A percentile compares a stretch with the other conserved stretches of the same genome.
These are phyloP conservation scores for Electrona antarctica DNA, from an alignment of 2,113 vertebrate genomes.

Conservation along the genomic window DNA sequence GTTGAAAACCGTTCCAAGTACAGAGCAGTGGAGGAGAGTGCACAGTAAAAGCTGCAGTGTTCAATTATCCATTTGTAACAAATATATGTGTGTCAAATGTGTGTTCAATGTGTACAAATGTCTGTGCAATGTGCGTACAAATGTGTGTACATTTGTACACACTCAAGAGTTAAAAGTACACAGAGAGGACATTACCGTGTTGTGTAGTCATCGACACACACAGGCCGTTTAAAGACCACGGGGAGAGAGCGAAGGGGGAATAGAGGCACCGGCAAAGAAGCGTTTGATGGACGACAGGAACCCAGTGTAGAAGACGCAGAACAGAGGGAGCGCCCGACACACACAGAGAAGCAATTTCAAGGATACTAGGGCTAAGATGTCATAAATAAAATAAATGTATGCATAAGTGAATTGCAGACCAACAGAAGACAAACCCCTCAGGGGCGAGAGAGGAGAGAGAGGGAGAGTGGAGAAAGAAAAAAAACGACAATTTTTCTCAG, in stretches of 20 bases:
- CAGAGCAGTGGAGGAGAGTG: no score
- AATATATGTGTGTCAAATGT: no score
- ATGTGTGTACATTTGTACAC: neutral
- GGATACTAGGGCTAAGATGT: slow-evolving; percentile 13
- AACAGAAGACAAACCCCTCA: slow-evolving; percentile 9
- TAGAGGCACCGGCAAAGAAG: slow-evolving; percentile 27
- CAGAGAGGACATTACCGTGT: slow-evolving; percentile 7
- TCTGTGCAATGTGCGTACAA: neutral
- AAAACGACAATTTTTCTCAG: slow-evolving; percentile 8
- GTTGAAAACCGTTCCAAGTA: no score
- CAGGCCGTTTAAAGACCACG: slow-evolving; percentile 23
- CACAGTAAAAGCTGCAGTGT: no score
- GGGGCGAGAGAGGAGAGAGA: slow-evolving; percentile 4
- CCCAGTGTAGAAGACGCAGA: slow-evolving; percentile 9
- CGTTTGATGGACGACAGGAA: slow-evolving; percentile 11
- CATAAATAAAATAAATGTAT: slow-evolving; percentile 34
- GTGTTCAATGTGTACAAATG: no score
- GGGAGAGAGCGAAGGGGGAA: slow-evolving; percentile 1
- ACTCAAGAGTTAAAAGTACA: slow-evolving; percentile 18
- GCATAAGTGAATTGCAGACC: slow-evolving; percentile 27
- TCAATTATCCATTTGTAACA: no score
- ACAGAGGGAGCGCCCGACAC: neutral
- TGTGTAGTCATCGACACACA: slow-evolving; percentile 31
- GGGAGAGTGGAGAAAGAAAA: neutral
- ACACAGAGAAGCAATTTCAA: slow-evolving; percentile 38